Evolutionary conservation across 1,140 invertebrate species (phyloP).

Genomic region (Neelides sp.): DNA sequence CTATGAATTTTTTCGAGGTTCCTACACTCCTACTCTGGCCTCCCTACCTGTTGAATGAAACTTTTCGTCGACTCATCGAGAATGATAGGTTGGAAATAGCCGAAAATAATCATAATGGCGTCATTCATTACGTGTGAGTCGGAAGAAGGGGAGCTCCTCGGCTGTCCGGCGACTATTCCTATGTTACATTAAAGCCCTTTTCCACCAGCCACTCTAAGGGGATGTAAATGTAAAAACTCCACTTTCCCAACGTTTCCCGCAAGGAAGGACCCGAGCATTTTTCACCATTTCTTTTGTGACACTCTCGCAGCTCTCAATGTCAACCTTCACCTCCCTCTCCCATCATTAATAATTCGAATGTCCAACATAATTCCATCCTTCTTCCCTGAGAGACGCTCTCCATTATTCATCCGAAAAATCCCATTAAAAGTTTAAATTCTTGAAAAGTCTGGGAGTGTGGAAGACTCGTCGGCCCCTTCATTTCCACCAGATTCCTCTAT

Average conservation of each 20-base stretch:
- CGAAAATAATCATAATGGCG: conserved; percentile 28
- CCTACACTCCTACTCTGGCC: too few relatives aligned
- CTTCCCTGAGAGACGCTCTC: too few relatives aligned
- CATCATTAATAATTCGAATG: conserved; percentile 20
- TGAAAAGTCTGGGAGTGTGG: too few relatives aligned
- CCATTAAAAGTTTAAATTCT: too few relatives aligned
- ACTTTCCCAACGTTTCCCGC: conserved; percentile 11
- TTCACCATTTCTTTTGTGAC: conserved; percentile 14
- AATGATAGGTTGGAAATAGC: conserved; percentile 26
- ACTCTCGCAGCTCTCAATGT: conserved; percentile 15
- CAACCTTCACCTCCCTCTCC: conserved; percentile 16
- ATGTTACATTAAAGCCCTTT: too few relatives aligned
- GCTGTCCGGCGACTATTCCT: too few relatives aligned
- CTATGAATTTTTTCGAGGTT: too few relatives aligned
- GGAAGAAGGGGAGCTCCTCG: too few relatives aligned
- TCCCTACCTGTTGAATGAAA: conserved; percentile 12
- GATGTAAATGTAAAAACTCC: too few relatives aligned
- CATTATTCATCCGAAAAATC: too few relatives aligned
- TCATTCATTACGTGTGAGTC: conserved; percentile 26
- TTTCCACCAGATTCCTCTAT: not conserved
- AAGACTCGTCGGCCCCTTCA: conserved; percentile 9
- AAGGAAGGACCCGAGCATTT: conserved; percentile 11
- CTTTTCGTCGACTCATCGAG: conserved; percentile 28
- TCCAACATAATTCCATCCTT: conserved; percentile 18
- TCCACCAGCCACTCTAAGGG: too few relatives aligned